Evolutionary conservation across 2,113 vertebrate species (phyloP), one percentile per base, ranked within the genome.

Genomic region (Egretta garzetta): DNA sequence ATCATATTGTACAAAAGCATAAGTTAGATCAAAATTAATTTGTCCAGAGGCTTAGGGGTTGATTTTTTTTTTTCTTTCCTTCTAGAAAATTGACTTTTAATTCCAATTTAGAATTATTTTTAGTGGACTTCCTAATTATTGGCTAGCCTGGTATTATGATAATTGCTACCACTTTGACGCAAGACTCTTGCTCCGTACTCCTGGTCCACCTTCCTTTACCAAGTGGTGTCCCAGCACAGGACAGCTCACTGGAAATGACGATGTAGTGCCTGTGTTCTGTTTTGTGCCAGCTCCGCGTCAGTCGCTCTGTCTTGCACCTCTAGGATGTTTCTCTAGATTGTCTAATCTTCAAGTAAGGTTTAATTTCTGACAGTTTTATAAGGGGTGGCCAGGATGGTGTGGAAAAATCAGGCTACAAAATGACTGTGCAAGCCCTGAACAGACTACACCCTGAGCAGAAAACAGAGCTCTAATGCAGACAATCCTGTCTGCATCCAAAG

Each of bases 201-300:
- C 28, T 53, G 45, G 22, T 18, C 21, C 37, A 41, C 43, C 30
- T 58, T 63, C 24, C 37, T 47, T 73, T 55, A 66, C 43, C 8
- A 43, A 60, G 47, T 10, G 43, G 26, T n/a, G 28, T 49, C 22
- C 13, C 23, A 30, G 60, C 32, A 30, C 0, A 64, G 43, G 45
- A 32, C 22, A 35, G 49, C 9, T 70, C 1, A 1, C 15, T 76
- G 63, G 56, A 66, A 59, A 62, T 3, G 7, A 53, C 0, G 1
- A 28, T 23, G 35, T 3, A 37, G 28, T 22, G 43, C 30, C 56
- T 13, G 21, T 66, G 72, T 53, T 71, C 63, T n/a, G 20, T 26
- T 58, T 28, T 52, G 28, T 35, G 55, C 14, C 32, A 58, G 43
- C 56, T 86, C 37, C 10, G 3, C 10, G 15, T 39, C 52, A 45